phyloP scores from a whole-genome alignment of 2,888 invertebrate species.

The Odontocolon sp. region DNA sequence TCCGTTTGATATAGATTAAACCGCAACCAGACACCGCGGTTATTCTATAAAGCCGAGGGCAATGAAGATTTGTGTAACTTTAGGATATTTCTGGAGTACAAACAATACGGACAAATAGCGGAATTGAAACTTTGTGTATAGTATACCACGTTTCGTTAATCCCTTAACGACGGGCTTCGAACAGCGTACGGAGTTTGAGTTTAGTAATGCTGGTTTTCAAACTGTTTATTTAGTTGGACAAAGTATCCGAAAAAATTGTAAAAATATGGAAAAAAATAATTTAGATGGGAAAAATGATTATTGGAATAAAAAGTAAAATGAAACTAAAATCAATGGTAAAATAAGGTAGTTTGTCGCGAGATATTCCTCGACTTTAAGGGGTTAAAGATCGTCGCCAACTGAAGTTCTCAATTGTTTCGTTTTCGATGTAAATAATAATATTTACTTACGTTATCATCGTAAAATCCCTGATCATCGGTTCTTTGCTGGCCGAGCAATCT shows the following conservation, averaged over 20 bases:
- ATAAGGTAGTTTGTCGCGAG: background rate
- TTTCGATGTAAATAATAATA: background rate
- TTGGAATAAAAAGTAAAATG: no score
- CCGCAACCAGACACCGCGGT: conserved; percentile 32
- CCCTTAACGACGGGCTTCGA: no score
- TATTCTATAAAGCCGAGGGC: conserved; percentile 27
- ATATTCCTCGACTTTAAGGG: no score
- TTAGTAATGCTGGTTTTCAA: background rate
- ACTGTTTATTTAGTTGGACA: no score
- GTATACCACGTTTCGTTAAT: background rate
- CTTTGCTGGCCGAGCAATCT: conserved; percentile 96
- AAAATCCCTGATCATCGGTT: conserved; percentile 96
- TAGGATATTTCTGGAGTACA: background rate
- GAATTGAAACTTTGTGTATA: background rate
- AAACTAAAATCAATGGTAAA: background rate
- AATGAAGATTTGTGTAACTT: background rate
- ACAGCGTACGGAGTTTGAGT: background rate
- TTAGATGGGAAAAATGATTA: no score
- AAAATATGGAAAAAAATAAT: no score
- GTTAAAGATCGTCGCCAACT: background rate
- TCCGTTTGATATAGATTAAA: background rate
- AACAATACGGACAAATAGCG: no score
- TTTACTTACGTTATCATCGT: conserved; percentile 89
- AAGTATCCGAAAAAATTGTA: no score
- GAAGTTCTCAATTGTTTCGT: conserved; percentile 12